Base-by-base conservation (phyloP, 2,113 vertebrate species). In the Cynopterus brachyotis region DNA sequence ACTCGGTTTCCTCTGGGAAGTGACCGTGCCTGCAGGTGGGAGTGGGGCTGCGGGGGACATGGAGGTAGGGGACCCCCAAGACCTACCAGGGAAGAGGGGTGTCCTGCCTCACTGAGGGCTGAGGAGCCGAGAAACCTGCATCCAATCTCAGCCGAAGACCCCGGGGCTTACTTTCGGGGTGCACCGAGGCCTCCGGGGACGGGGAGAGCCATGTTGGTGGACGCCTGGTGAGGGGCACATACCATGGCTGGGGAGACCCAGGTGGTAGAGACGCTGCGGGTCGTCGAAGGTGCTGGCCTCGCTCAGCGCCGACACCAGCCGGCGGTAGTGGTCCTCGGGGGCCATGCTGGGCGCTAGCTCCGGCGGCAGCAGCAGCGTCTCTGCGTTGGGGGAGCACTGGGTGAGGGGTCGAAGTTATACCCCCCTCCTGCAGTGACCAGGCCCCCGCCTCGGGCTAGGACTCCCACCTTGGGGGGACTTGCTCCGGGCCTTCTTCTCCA, bases 261-360 rank as follows among this genome's bases (percentile, higher is more conserved):
- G 98, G 98, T 99, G 99, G 98, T 99, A 99, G 96, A 99, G 99
- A 1, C 99, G 99, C 97, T 99, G 99, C 97, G 99, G 99, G 98
- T 99, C 99, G 92, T 99, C 99, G 5, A 99, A 99, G 90, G 99
- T 97, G 96, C 99, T 95, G 0, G 99, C 99, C 67, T 99, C 99
- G 0, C 98, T 99, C 78, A 99, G 99, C 0, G 99, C 99, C 0
- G 99, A 99, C 99, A 99, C 99, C 98, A 99, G 99, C 93, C 99
- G 99, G 89, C 99, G 99, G 97, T 99, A 99, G 98, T 99, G 99
- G 97, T 99, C 99, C 98, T 99, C 99, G 0, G 99, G 99, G 98
- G 99, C 99, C 99, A 99, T 99, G 98, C 99, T 99, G 95, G 99
- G 97, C 96, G 98, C 98, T 9, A 98, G 96, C 53, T 99, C 99